Percentiles rank a stretch among this genome's conserved stretches.
phyloP scores from a whole-genome alignment of 1,140 invertebrate genomes.

The Aphelenchoides avenae region DNA sequence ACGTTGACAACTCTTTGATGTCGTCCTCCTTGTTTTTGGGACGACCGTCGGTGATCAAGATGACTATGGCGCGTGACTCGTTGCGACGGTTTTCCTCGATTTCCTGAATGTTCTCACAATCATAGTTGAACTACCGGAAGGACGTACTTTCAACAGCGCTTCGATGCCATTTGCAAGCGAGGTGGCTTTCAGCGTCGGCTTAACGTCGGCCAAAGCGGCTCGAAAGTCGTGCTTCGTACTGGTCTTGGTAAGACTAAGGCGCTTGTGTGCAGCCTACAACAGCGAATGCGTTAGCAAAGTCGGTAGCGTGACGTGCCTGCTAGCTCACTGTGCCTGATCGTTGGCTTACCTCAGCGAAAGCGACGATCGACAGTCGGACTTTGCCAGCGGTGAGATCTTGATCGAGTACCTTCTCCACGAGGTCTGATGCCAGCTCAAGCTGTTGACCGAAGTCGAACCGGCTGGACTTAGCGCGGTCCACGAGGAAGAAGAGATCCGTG shows the following conservation, averaged over 20 bases:
- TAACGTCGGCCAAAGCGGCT: not conserved
- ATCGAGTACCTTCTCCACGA: constrained; percentile 4
- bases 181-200: constrained; percentile 3
- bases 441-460: constrained; percentile 19
- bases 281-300: too few species aligned
- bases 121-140: not conserved
- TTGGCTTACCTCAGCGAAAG: constrained; percentile 8
- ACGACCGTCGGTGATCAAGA: too few species aligned
- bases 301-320: not conserved
- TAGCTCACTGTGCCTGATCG: constrained; percentile 1
- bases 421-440: constrained; percentile 12
- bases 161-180: not conserved
- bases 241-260: too few species aligned
- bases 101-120: too few species aligned
- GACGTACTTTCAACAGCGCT: constrained; percentile 2
- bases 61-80: too few species aligned
- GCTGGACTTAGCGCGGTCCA: constrained; percentile 16
- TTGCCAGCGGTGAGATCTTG: constrained; percentile 10
- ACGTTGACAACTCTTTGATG: not conserved
- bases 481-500: constrained; percentile 21
- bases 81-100: too few species aligned
- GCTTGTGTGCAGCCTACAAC: too few species aligned
- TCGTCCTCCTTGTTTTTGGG: too few species aligned
- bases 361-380: constrained; percentile 13
- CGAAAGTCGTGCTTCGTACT: too few species aligned